Conservation (phyloP, 2,888 invertebrate genomes). For the Steromphala cineraria region DNA sequence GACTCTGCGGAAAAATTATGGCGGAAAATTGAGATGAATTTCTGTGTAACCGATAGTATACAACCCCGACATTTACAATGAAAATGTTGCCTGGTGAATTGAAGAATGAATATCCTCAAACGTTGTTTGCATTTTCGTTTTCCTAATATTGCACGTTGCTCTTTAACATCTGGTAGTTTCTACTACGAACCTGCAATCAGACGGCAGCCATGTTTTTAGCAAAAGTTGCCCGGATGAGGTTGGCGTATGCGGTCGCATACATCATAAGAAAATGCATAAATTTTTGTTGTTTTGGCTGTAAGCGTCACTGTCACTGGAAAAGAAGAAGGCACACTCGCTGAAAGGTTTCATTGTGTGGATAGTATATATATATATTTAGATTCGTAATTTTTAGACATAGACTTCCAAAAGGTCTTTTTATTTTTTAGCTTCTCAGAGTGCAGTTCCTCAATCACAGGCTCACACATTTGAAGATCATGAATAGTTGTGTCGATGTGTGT, state of each 20-base stretch:
- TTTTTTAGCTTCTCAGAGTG: too few species aligned
- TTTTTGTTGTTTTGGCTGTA: conserved; percentile 5
- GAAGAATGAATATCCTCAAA: neutral
- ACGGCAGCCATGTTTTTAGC: conserved; percentile 67
- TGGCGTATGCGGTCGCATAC: conserved; percentile 51
- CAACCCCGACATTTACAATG: neutral
- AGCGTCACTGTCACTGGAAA: neutral
- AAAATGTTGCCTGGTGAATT: neutral
- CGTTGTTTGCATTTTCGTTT: conserved; percentile 10
- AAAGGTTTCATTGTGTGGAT: neutral
- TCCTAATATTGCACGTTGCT: conserved; percentile 25
- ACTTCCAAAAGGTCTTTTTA: too few species aligned
- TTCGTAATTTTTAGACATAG: too few species aligned
- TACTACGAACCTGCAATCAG: conserved; percentile 48
- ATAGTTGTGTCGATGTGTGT: too few species aligned
- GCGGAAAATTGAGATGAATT: neutral
- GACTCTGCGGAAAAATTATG: conserved; percentile 1
- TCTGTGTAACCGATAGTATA: neutral
- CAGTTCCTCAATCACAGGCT: too few species aligned
- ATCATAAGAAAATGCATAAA: conserved; percentile 20
- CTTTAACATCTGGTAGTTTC: neutral
- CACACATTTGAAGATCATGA: neutral
- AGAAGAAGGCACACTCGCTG: neutral
- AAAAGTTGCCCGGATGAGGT: conserved; percentile 43
- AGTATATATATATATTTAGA: too few species aligned